These are phyloP conservation scores for Rhingia campestris DNA, from an alignment of 2,888 invertebrate species.

Conservation along the genomic window DNA sequence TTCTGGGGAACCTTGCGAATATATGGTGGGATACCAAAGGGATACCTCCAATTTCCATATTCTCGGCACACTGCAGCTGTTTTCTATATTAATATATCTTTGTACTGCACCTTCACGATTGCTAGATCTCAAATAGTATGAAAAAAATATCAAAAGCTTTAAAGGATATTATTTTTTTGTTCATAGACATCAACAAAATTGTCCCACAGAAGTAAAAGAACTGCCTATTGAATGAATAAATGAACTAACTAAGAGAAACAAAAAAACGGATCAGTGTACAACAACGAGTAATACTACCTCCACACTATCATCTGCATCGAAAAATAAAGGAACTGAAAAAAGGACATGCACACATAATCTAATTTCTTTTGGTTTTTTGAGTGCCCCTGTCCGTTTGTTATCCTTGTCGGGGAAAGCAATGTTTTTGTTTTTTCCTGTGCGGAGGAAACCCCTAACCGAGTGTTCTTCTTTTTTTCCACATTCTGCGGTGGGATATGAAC, in stretches of 20 bases:
- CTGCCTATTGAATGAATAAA: slow-evolving; percentile 50
- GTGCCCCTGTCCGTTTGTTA: slow-evolving; percentile 37
- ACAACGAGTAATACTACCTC: slow-evolving; percentile 25
- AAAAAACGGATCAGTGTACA: slow-evolving; percentile 34
- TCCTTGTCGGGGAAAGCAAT: slow-evolving; percentile 27
- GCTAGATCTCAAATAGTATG: slow-evolving; percentile 7
- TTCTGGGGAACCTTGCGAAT: slow-evolving; percentile 16
- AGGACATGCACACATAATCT: slow-evolving; percentile 59
- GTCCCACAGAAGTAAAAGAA: slow-evolving; percentile 42
- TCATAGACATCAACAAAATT: slow-evolving; percentile 14
- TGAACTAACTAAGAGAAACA: slow-evolving; percentile 42
- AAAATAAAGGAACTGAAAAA: slow-evolving; percentile 25
- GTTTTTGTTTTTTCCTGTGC: slow-evolving; percentile 19
- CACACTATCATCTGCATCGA: slow-evolving; percentile 12
- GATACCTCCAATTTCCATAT: slow-evolving; percentile 52
- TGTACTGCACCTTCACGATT: slow-evolving; percentile 27
- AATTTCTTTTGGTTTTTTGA: slow-evolving; percentile 63
- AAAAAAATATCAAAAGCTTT: slow-evolving; percentile 26
- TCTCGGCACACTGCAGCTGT: slow-evolving; percentile 9
- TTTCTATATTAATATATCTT: slow-evolving; percentile 2
- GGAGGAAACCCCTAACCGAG: slow-evolving; percentile 6
- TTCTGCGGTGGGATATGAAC: slow-evolving; percentile 1
- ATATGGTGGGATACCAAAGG: slow-evolving; percentile 11
- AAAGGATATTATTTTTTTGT: slow-evolving; percentile 25
- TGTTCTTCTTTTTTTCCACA: slow-evolving; percentile 22